Base-by-base conservation (phyloP, 2,797 vertebrate genomes). In the Catamblyrhynchus diadema region DNA sequence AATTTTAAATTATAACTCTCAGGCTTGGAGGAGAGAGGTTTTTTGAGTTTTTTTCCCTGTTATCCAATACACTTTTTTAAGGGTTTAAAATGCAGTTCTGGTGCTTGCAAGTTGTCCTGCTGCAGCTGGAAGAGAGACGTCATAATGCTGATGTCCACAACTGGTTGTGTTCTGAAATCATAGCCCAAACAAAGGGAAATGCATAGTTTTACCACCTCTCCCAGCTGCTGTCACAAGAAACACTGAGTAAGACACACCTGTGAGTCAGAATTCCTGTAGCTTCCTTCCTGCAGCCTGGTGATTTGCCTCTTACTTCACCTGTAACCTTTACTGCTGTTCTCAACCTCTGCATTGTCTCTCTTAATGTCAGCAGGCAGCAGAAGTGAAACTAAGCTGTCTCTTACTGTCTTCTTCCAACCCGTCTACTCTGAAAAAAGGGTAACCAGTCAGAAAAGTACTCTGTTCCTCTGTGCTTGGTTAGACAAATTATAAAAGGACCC, bases 191-290 rank as follows among this genome's bases (percentile, higher is more conserved):
- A 69, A 90, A 73, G 69, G 92, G 84, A 89, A 89, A 44, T 78
- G 57, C 72, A 23, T 72, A 59, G 72, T 67, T 93, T 89, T 67
- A 39, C 42, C 74, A 66, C 53, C 72, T 95, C 69, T 91, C 53
- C 56, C 54, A 81, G 72, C 79, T 80, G 70, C 75, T 20, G 13
- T 85, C 93, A 78, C 65, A 71, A 94, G 91, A 57, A 93, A 28
- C 84, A 71, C 65, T 90, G 84, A 89, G 59, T 93, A 81, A 89
- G 72, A 78, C 81, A 56, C 84, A 96, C 89, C 86, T 86, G 75
- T 90, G 92, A 94, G 44, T 96, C 93, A 95, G 78, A 92, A 90
- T 93, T 90, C 89, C 62, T 85, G 37, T 27, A 9, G 44, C 54
- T 94, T 92, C 88, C 79, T 93, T 95, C 44, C 82, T 94, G 82